Conservation (phyloP, 2,113 vertebrate species). For the Oncorhynchus mykiss region DNA sequence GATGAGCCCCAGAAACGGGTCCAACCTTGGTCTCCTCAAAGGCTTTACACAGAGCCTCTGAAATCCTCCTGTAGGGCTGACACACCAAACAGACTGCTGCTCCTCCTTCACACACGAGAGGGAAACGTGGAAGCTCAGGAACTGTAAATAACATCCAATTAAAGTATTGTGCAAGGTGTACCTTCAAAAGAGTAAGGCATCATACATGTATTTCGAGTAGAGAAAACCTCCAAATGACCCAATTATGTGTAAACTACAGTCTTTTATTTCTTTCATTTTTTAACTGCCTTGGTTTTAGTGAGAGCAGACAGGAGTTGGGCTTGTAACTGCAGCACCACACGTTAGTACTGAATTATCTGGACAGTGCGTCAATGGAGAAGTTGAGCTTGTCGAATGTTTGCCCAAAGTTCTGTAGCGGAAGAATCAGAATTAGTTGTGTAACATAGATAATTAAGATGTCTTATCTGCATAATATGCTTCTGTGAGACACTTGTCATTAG, state of each 20-base stretch:
- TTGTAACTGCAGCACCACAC: constrained; percentile 63
- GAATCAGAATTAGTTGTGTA: too few species aligned
- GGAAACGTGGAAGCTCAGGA: background rate
- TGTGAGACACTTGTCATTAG: too few species aligned
- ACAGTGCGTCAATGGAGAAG: constrained; percentile 59
- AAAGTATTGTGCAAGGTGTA: background rate
- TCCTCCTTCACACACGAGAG: constrained; percentile 29
- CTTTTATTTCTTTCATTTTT: too few species aligned
- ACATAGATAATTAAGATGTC: too few species aligned
- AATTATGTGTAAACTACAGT: too few species aligned
- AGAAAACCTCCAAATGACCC: too few species aligned
- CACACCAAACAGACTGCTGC: constrained; percentile 42
- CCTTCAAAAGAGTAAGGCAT: too few species aligned
- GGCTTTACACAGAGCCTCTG: constrained; percentile 54
- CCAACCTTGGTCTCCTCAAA: constrained; percentile 52
- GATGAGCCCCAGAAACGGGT: constrained; percentile 52
- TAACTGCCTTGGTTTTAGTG: too few species aligned
- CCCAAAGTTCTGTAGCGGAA: constrained; percentile 62
- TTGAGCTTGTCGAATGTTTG: constrained; percentile 75
- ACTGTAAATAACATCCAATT: background rate
- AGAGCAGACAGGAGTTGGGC: too few species aligned
- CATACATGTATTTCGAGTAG: too few species aligned
- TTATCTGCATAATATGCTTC: too few species aligned
- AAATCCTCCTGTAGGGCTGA: constrained; percentile 46
- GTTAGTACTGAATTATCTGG: constrained; percentile 62